Base-by-base conservation (phyloP, 2,797 vertebrate genomes). In the Momotus momota region DNA sequence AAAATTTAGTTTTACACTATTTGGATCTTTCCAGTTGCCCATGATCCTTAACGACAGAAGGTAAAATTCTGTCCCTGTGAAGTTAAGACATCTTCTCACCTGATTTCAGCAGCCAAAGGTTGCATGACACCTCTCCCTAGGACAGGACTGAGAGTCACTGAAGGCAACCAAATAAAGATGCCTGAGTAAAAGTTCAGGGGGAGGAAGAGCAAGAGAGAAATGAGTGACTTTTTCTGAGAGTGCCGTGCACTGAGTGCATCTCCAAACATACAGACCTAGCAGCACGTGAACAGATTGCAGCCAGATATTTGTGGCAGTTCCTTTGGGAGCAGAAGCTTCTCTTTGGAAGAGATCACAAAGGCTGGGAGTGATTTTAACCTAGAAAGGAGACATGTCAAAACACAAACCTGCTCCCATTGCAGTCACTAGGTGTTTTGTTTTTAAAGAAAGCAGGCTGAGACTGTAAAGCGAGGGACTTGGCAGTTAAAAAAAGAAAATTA, bases 261-360 rank as follows among this genome's bases (percentile, higher is more conserved):
- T 87, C 60, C 78, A 79, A 86, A 84, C 27, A 52, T 58, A 70
- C 0, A 1, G 55, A 52, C 45, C 41, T 60, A 5, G 81, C 83
- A 96, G 81, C 71, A 35, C 2, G 18, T 0, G 5, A 74, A 77
- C 93, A 94, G 92, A 92, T 57, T 90, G 86, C 55, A 89, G 74
- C 18, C 67, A 93, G 71, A 91, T 93, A 89, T 93, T 82, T 73
- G 48, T 90, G 64, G 60, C 92, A 92, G 35, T 2, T 82, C 78
- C 90, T 92, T 26, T 27, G 64, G 64, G 78, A 96, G 84, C 31
- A 92, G 83, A 77, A 95, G 58, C 26, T 92, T 87, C 64, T 90
- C 33, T 89, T 94, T 96, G 48, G 5, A 90, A 73, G 52, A 90
- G 35, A 82, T 82, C 64, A 84, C 55, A 95, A 93, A 93, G 62